phyloP scores from a whole-genome alignment of 2,888 invertebrate species.

The Cantharis rustica region DNA sequence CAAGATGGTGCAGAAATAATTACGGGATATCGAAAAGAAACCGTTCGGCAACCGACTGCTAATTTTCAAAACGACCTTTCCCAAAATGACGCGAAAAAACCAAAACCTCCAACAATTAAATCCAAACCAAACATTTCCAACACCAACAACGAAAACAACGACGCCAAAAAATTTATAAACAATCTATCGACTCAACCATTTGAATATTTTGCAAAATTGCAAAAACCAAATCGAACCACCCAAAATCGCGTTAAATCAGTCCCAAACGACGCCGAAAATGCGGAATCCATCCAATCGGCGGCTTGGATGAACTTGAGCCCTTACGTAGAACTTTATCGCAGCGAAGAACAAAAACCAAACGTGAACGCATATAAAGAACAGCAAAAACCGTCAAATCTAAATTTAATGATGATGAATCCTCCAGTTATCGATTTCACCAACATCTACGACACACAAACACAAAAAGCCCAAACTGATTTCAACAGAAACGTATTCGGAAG shows the following conservation, averaged over 20 bases:
- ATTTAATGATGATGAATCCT: slow-evolving; percentile 54
- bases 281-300: slow-evolving; percentile 9
- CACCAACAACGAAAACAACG: slow-evolving; percentile 5
- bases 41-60: slow-evolving; percentile 39
- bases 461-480: neutral
- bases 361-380: slow-evolving; percentile 1
- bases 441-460: slow-evolving; percentile 41
- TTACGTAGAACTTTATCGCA: slow-evolving; percentile 46
- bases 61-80: slow-evolving; percentile 3
- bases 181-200: slow-evolving; percentile 32
- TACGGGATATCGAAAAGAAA: slow-evolving; percentile 39
- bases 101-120: slow-evolving; percentile 27
- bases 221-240: slow-evolving; percentile 5
- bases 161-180: slow-evolving; percentile 16
- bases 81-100: slow-evolving; percentile 18
- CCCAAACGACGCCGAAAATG: neutral
- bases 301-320: slow-evolving; percentile 47
- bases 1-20: slow-evolving; percentile 37
- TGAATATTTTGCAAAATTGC: slow-evolving; percentile 29
- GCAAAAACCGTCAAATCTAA: slow-evolving; percentile 47
- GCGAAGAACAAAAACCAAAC: slow-evolving; percentile 34
- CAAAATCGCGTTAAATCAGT: neutral
- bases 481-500: neutral
- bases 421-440: slow-evolving; percentile 58
- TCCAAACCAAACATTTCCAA: slow-evolving; percentile 6